Conservation (phyloP, 2,113 vertebrate species). For the Trinectes maculatus region DNA sequence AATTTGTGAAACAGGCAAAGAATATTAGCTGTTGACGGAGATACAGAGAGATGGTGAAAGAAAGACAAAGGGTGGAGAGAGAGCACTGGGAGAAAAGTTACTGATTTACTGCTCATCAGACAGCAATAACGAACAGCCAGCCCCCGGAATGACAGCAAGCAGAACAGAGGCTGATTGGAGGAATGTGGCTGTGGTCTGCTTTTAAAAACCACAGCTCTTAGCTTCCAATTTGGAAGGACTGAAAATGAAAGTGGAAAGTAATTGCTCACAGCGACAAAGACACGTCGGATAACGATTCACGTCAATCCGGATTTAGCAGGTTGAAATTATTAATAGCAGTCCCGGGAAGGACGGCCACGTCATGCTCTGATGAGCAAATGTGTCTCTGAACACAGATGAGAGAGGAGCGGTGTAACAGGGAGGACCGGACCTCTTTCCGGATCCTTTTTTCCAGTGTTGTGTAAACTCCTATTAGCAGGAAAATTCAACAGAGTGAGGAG, state of each 20-base stretch:
- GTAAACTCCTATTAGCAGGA: constrained; percentile 57
- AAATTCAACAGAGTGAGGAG: constrained; percentile 45
- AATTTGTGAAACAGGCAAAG: constrained; percentile 27
- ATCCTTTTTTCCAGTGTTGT: constrained; percentile 39
- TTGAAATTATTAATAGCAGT: constrained; percentile 63
- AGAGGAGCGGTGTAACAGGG: constrained; percentile 2
- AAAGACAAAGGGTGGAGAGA: constrained; percentile 29
- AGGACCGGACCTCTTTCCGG: constrained; percentile 29
- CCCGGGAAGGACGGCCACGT: constrained; percentile 61
- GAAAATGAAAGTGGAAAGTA: constrained; percentile 69
- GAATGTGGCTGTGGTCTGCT: constrained; percentile 49
- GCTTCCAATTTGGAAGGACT: constrained; percentile 47
- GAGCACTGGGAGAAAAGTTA: constrained; percentile 18
- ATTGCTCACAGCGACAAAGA: constrained; percentile 63
- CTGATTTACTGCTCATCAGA: constrained; percentile 58
- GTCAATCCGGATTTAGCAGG: constrained; percentile 62
- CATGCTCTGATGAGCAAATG: constrained; percentile 59
- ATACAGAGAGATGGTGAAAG: constrained; percentile 10
- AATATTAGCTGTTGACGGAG: constrained; percentile 27
- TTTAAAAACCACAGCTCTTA: constrained; percentile 44
- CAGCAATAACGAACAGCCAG: constrained; percentile 42
- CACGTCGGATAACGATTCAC: constrained; percentile 60
- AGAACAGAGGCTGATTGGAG: constrained; percentile 30
- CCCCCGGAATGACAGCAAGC: constrained; percentile 42
- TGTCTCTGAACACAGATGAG: constrained; percentile 33